These are phyloP conservation scores for Eristalinus aeneus DNA, from an alignment of 2,888 invertebrate species.

Conservation along the genomic window DNA sequence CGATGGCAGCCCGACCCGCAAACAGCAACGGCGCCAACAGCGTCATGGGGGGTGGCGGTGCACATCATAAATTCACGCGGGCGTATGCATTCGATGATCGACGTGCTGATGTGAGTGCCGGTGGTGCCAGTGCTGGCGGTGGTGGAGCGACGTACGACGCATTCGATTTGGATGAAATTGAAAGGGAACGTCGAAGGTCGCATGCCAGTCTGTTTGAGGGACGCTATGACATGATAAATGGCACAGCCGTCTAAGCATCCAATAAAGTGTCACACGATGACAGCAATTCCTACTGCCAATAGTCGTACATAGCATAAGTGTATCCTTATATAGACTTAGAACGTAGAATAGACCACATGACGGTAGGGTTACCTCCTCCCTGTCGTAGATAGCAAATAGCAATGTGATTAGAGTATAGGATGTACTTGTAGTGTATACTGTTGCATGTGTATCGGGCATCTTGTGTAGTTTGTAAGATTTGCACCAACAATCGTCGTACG, in stretches of 20 bases:
- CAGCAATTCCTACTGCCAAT: slow-evolving; percentile 57
- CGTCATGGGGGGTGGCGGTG: neutral
- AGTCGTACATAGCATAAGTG: slow-evolving; percentile 30
- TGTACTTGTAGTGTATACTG: slow-evolving; percentile 6
- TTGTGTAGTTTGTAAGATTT: slow-evolving; percentile 62
- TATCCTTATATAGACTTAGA: slow-evolving; percentile 34
- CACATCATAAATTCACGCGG: slow-evolving; percentile 75
- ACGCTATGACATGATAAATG: slow-evolving; percentile 78
- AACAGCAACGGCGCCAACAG: slow-evolving; percentile 44
- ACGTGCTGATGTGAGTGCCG: slow-evolving; percentile 72
- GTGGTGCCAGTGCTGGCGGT: slow-evolving; percentile 63
- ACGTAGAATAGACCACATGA: neutral
- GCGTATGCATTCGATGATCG: slow-evolving; percentile 77
- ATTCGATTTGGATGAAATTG: slow-evolving; percentile 80
- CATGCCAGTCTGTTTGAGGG: slow-evolving; percentile 79
- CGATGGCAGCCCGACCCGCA: slow-evolving; percentile 45
- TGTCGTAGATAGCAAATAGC: slow-evolving; percentile 27
- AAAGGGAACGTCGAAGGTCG: slow-evolving; percentile 79
- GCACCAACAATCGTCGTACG: slow-evolving; percentile 69
- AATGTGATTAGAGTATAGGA: slow-evolving; percentile 35
- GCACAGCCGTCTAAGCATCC: slow-evolving; percentile 77
- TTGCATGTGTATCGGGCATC: slow-evolving; percentile 39
- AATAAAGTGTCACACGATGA: neutral
- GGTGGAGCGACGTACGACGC: slow-evolving; percentile 72
- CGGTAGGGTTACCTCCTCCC: neutral